A percentile compares a stretch with the other conserved stretches of the same genome.
Evolutionary conservation across 2,888 invertebrate genomes (phyloP).

Genomic region (Leptodirus hochenwartii): DNA sequence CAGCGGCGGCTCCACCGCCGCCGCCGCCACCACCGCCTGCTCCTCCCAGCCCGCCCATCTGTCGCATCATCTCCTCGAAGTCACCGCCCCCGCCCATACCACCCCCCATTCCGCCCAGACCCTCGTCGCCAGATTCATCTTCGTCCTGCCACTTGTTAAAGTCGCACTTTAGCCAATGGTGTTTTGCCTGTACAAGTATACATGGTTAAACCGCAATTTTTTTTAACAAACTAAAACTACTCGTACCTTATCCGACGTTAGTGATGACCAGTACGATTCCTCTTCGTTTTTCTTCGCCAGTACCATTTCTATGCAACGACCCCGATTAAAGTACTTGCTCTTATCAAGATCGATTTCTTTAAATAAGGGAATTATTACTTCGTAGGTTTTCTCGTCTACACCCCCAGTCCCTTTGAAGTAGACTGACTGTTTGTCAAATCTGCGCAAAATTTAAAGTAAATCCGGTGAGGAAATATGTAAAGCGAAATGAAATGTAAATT

Average conservation of each 20-base stretch:
- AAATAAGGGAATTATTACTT: constrained; percentile 72
- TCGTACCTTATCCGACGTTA: constrained; percentile 70
- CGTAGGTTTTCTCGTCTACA: constrained; percentile 68
- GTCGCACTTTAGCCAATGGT: constrained; percentile 92
- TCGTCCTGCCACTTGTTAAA: constrained; percentile 98
- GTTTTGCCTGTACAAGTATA: no score
- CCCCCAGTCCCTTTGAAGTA: constrained; percentile 76
- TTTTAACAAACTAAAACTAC: no score
- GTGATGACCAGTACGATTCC: constrained; percentile 73
- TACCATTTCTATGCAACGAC: constrained; percentile 56
- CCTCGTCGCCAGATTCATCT: constrained; percentile 78
- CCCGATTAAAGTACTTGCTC: constrained; percentile 50
- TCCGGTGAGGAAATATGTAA: constrained; percentile 8
- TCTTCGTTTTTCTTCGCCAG: constrained; percentile 44
- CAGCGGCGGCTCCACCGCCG: constrained; percentile 31
- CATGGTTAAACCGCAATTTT: no score
- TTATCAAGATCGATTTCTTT: constrained; percentile 69
- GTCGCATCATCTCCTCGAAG: constrained; percentile 53
- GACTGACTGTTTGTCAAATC: constrained; percentile 53
- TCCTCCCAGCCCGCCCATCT: constrained; percentile 45
- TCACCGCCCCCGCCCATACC: constrained; percentile 28
- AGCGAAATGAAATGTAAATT: constrained; percentile 6
- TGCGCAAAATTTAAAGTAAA: constrained; percentile 20
- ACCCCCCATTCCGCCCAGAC: constrained; percentile 26
- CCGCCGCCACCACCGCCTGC: constrained; percentile 34